phyloP scores from a whole-genome alignment of 2,888 invertebrate species.

The Oligia strigilis region DNA sequence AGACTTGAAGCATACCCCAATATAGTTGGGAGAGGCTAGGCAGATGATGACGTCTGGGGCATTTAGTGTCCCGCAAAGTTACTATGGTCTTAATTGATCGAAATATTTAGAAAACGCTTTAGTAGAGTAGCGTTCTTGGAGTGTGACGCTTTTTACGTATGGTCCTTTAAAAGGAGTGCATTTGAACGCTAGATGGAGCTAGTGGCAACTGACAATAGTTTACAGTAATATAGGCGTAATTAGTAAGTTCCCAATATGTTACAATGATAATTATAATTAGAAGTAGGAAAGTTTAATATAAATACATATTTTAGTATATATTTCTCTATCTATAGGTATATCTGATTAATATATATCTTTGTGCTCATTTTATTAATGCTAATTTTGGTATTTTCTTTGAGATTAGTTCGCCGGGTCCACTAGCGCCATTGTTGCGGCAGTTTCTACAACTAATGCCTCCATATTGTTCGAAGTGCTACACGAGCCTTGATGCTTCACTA shows the following conservation, averaged over 20 bases:
- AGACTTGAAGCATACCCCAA: not conserved
- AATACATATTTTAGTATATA: slow-evolving; percentile 4
- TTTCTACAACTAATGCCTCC: slow-evolving; percentile 54
- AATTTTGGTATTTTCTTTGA: slow-evolving; percentile 59
- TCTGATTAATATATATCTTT: slow-evolving; percentile 36
- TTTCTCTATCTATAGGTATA: not conserved
- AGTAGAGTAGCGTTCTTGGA: not conserved
- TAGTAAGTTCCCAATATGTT: slow-evolving; percentile 2
- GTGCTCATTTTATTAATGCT: slow-evolving; percentile 49
- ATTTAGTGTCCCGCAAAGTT: not conserved
- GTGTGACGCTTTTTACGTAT: slow-evolving; percentile 28
- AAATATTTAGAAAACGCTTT: not conserved
- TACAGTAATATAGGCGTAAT: not conserved
- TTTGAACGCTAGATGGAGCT: slow-evolving; percentile 56
- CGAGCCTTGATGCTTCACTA: slow-evolving; percentile 52
- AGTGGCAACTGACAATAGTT: slow-evolving; percentile 32
- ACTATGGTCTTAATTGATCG: not conserved
- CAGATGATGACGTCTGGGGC: not conserved
- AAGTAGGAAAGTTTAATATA: slow-evolving; percentile 1
- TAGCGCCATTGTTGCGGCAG: slow-evolving; percentile 54
- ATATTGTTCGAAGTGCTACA: slow-evolving; percentile 54
- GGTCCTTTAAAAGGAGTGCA: slow-evolving; percentile 39
- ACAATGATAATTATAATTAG: not conserved
- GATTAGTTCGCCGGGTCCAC: slow-evolving; percentile 44
- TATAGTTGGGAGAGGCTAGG: not conserved